Conservation (phyloP, 2,888 invertebrate genomes). For the Drosophila peninsularis region DNA sequence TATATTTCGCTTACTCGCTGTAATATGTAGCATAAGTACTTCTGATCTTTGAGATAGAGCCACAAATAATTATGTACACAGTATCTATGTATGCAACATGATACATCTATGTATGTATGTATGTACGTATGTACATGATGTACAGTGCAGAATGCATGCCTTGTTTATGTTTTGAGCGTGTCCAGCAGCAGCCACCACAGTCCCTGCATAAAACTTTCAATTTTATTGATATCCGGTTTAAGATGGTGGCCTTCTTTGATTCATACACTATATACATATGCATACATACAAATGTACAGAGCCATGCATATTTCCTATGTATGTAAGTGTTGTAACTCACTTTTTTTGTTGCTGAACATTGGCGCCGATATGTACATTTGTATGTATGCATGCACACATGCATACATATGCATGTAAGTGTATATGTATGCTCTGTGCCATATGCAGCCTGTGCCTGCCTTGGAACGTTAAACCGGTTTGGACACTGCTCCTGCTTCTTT, state of each 20-base stretch:
- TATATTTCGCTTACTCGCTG: background rate
- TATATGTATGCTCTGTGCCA: slow-evolving; percentile 25
- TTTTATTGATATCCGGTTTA: slow-evolving; percentile 75
- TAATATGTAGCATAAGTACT: background rate
- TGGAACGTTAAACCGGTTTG: slow-evolving; percentile 66
- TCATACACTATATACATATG: background rate
- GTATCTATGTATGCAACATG: background rate
- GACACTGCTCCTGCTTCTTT: slow-evolving; percentile 55
- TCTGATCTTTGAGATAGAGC: background rate
- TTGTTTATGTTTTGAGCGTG: background rate
- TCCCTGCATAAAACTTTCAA: slow-evolving; percentile 65
- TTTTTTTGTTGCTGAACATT: slow-evolving; percentile 34
- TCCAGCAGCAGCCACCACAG: slow-evolving; percentile 14
- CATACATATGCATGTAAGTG: background rate
- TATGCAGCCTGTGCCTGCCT: slow-evolving; percentile 58
- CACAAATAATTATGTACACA: background rate
- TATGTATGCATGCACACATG: background rate
- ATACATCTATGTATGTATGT: background rate
- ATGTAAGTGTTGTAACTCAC: slow-evolving; percentile 14
- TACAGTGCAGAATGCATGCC: background rate
- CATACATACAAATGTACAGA: background rate
- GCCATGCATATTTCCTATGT: background rate
- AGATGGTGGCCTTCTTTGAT: slow-evolving; percentile 55
- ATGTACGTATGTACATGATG: background rate
- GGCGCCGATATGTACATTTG: slow-evolving; percentile 22